Base-by-base conservation (phyloP, 1,140 invertebrate species). In the Brachionus plicatilis region DNA sequence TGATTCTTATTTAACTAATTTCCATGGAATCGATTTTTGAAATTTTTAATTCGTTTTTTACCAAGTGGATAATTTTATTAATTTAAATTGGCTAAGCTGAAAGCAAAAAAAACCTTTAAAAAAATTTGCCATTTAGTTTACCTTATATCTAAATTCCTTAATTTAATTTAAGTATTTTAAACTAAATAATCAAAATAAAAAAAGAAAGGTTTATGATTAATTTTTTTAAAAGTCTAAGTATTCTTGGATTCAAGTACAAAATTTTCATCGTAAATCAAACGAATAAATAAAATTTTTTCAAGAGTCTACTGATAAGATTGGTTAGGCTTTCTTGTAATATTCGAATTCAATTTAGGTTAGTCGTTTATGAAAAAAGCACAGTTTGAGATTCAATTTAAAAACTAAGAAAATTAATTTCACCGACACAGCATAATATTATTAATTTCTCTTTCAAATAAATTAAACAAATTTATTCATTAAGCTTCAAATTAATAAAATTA, bases 391-490 rank as follows among this genome's bases (percentile, higher is more conserved):
- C 66, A n/a, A 33, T 33, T 68, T 41, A 3, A 68, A 68, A 68
- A 14, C 27, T 12, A 68, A 68, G n/a, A 68, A 68, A 68, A 68
- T n/a, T 33, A 9, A 33, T 68, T 68, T 33, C 33, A 68, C 66
- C 66, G 66, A 14, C 66, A 68, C 27, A 12, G 66, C 66, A 37
- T 68, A 68, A 68, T 68, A 68, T 68, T 68, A 68, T 68, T 68
- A 33, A 68, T 68, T 68, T 33, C n/a, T 37, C 24, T 68, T 68
- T 41, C 53, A 20, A 20, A 33, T 68, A 68, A 33, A 33, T 33
- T 68, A 68, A 68, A 68, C 66, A 68, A 68, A 68, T 68, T 37
- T 68, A 33, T 68, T 29, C 33, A 33, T 68, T 68, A n/a, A 68
- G 29, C n/a, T 68, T 68, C 66, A 68, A 33, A 33, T 68, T 68